Conservation (phyloP, 2,797 vertebrate species). For the Kryptopterus vitreolus region DNA sequence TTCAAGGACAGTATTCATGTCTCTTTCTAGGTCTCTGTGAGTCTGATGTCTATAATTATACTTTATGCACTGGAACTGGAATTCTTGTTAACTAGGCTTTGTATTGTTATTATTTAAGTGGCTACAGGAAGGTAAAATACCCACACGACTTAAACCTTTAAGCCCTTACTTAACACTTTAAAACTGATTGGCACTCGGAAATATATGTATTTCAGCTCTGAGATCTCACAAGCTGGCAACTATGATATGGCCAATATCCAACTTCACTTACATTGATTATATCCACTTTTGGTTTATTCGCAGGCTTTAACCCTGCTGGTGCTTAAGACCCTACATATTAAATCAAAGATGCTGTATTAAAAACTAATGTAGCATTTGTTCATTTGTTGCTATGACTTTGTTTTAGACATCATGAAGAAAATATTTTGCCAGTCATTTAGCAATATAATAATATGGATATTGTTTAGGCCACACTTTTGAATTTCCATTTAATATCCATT, state of each 20-base stretch:
- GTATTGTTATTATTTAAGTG: background rate
- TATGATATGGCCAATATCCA: conserved; percentile 1
- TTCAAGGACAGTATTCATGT: conserved; percentile 15
- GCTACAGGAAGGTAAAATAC: conserved; percentile 7
- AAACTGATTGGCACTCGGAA: background rate
- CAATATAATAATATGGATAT: conserved; percentile 4
- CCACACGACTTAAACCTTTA: background rate
- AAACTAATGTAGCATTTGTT: conserved; percentile 27
- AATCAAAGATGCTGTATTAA: conserved; percentile 28
- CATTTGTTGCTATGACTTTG: background rate
- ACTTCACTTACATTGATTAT: background rate
- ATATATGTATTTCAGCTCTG: background rate
- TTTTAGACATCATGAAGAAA: background rate
- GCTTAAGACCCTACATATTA: conserved; percentile 8
- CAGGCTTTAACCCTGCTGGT: conserved; percentile 33
- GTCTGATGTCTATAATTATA: conserved; percentile 4
- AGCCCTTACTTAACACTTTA: background rate
- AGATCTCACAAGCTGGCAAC: background rate
- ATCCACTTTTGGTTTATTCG: conserved; percentile 20
- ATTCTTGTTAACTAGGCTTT: background rate
- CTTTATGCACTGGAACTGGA: background rate
- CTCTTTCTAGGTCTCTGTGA: background rate
- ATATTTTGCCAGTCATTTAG: conserved; percentile 21
- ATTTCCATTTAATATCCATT: background rate
- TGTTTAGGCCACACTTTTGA: conserved; percentile 1